A percentile compares a stretch with the other conserved stretches of the same genome.
These are phyloP conservation scores for Anguilla pacifica DNA, from an alignment of 2,797 vertebrate genomes.

Conservation along the genomic window DNA sequence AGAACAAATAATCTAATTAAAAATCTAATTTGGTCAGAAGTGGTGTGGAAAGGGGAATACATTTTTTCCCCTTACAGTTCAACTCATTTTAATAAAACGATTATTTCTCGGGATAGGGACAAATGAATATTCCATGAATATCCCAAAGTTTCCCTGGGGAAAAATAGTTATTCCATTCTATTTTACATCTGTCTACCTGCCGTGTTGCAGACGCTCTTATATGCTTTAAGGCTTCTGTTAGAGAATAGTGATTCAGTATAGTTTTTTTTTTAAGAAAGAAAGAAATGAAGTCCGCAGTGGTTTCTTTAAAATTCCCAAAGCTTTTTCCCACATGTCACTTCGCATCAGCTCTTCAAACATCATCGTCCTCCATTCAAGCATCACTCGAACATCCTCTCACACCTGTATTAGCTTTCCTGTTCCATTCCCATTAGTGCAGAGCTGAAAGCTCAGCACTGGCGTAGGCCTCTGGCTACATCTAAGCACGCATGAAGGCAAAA, in stretches of 20 bases:
- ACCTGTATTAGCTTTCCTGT: conserved; percentile 28
- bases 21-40: conserved; percentile 62
- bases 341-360: conserved; percentile 13
- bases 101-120: conserved; percentile 66
- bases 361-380: conserved; percentile 17
- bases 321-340: background rate
- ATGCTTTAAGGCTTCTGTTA: conserved; percentile 52
- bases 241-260: conserved; percentile 33
- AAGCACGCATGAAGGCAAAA: background rate
- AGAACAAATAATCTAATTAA: conserved; percentile 71
- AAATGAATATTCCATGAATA: conserved; percentile 58
- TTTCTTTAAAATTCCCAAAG: conserved; percentile 34
- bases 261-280: conserved; percentile 34
- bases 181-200: conserved; percentile 58
- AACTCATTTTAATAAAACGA: conserved; percentile 71
- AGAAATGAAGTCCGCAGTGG: conserved; percentile 31
- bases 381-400: conserved; percentile 20
- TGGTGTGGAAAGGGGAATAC: conserved; percentile 39
- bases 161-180: background rate
- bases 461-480: background rate
- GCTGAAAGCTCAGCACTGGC: conserved; percentile 31
- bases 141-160: background rate
- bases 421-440: conserved; percentile 41
- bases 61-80: conserved; percentile 46
- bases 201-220: conserved; percentile 48